A percentile compares a stretch with the other conserved stretches of the same genome.
These are phyloP conservation scores for Dendroctonus valens DNA, from an alignment of 1,140 invertebrate species.

Conservation along the genomic window DNA sequence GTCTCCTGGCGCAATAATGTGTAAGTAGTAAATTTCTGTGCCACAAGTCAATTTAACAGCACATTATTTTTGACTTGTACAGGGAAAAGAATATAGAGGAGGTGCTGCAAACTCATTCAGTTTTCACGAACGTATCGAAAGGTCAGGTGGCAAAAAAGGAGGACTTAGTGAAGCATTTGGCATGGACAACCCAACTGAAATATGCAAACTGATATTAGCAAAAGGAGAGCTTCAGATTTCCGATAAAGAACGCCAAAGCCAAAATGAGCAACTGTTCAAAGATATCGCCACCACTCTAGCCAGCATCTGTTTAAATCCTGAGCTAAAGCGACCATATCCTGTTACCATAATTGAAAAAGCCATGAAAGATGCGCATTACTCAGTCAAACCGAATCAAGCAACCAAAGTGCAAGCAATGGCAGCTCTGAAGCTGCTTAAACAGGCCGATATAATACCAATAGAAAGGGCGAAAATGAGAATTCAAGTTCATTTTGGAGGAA, in stretches of 20 bases:
- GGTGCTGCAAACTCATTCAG: constrained; percentile 94
- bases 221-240: constrained; percentile 96
- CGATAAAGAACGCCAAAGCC: constrained; percentile 92
- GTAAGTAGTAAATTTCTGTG: constrained; percentile 60
- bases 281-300: constrained; percentile 91
- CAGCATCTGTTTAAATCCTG: constrained; percentile 97
- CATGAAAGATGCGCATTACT: constrained; percentile 96
- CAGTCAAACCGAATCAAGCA: constrained; percentile 91
- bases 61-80: constrained; percentile 52
- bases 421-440: constrained; percentile 87
- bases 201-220: constrained; percentile 89
- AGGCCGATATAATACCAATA: constrained; percentile 79
- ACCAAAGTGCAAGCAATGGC: constrained; percentile 97
- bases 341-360: constrained; percentile 98
- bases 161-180: constrained; percentile 88
- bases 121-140: constrained; percentile 98
- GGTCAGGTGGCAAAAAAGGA: constrained; percentile 98
- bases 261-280: constrained; percentile 88
- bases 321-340: constrained; percentile 95
- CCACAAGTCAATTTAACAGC: constrained; percentile 5
- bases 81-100: constrained; percentile 99
- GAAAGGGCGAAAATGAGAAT: constrained; percentile 96
- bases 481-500: constrained; percentile 69
- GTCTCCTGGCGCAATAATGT: constrained; percentile 95
- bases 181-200: constrained; percentile 78